phyloP scores from a whole-genome alignment of 2,888 invertebrate genomes.

The Chymomyza fuscimana region DNA sequence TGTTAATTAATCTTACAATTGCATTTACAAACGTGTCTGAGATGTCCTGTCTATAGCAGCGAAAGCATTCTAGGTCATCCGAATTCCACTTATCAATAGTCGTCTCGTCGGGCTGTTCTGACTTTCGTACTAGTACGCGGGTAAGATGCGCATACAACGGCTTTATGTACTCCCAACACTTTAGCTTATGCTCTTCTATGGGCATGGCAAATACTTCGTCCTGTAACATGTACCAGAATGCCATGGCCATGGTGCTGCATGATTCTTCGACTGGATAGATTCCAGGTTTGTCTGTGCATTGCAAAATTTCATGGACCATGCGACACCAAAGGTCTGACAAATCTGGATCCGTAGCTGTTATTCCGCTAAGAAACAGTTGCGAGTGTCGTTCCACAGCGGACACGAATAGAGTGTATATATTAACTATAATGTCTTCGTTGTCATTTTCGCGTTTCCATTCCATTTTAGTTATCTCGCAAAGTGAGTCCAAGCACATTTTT shows the following conservation, averaged over 20 bases:
- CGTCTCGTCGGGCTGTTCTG: constrained; percentile 85
- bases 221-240: constrained; percentile 95
- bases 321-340: constrained; percentile 82
- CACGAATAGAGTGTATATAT: constrained; percentile 85
- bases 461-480: constrained; percentile 81
- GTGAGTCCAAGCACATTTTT: constrained; percentile 82
- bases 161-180: constrained; percentile 82
- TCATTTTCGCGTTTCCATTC: constrained; percentile 81
- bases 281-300: constrained; percentile 89
- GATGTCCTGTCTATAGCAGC: constrained; percentile 93
- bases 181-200: constrained; percentile 70
- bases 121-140: constrained; percentile 88
- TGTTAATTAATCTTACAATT: neutral
- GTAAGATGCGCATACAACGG: constrained; percentile 90
- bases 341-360: constrained; percentile 78
- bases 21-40: constrained; percentile 88
- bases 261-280: constrained; percentile 93
- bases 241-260: constrained; percentile 91
- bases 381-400: constrained; percentile 87
- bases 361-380: constrained; percentile 78
- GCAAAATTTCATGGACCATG: constrained; percentile 86
- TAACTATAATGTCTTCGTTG: constrained; percentile 84
- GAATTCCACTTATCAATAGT: constrained; percentile 83
- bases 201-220: constrained; percentile 78
- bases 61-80: constrained; percentile 91